Base-by-base conservation (phyloP, 30 jellyfish, hydroid and myxozoan species). In the Clytia hemisphaerica region DNA sequence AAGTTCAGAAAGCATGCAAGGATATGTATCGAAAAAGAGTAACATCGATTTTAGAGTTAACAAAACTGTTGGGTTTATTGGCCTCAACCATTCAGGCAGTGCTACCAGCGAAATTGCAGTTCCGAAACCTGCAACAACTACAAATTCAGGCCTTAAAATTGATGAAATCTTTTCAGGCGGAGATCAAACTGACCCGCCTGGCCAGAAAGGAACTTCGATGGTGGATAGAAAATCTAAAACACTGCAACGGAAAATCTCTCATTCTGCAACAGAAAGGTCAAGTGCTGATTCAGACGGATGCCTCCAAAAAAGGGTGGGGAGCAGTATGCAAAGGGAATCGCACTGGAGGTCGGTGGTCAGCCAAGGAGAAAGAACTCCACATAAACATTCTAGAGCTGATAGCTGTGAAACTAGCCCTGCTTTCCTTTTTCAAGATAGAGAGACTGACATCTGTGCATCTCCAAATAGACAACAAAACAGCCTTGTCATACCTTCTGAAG, bases 391-490 rank as follows among this genome's bases (percentile, higher is more conserved):
- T 68, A 26, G 80, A 68, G 65, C 27, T 68, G 80, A 44, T 68
- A 33, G 80, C 80, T 21, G 80, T 57, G 29, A 57, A 68, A 68
- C 12, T 44, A 19, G 80, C 80, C 7, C 30, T 42, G 19, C 30
- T 25, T 32, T 44, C 80, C 24, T 68, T 68, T 35, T 25, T 54
- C 31, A 68, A 68, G 53, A 36, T 35, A 34, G 38, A 24, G 24
- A n/a, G 29, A 3, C 55, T 31, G 34, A 38, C 24, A 68, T 44
- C 80, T 37, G 42, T 68, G 22, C 80, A 68, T 26, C 53, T 68
- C 35, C 75, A 46, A 49, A 57, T 68, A 44, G 80, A 68, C 80
- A 68, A 68, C 46, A 68, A 26, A 24, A 68, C 80, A 68, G 80
- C 80, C 50, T 54, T 68, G 71, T 36, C 36, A 22, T 68, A 44